These are phyloP conservation scores for Peribatodes rhomboidaria DNA, from an alignment of 2,888 invertebrate genomes.

Conservation along the genomic window DNA sequence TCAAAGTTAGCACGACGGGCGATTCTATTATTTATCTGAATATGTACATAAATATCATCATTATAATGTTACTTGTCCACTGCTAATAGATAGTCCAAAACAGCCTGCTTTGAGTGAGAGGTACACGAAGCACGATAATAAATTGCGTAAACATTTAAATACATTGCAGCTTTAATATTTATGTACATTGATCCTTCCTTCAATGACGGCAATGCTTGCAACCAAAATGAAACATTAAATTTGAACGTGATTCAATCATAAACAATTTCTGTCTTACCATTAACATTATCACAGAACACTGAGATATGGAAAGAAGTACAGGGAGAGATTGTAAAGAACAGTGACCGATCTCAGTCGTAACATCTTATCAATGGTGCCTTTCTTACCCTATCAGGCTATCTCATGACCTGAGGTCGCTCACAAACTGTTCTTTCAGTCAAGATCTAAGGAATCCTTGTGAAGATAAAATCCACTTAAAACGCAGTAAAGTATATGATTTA, in stretches of 20 bases:
- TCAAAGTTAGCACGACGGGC: too few relatives aligned
- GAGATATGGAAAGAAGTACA: not conserved
- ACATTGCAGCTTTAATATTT: too few relatives aligned
- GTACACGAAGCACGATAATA: too few relatives aligned
- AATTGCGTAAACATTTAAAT: too few relatives aligned
- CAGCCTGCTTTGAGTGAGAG: too few relatives aligned
- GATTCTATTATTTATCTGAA: too few relatives aligned
- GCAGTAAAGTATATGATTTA: constrained; percentile 79
- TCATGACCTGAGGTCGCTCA: constrained; percentile 65
- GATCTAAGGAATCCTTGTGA: constrained; percentile 68
- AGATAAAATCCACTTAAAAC: constrained; percentile 79
- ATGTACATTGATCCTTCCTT: too few relatives aligned
- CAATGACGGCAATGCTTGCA: not conserved
- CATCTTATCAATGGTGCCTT: constrained; percentile 37
- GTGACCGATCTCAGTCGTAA: constrained; percentile 24
- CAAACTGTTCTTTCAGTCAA: constrained; percentile 62
- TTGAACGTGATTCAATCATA: constrained; percentile 20
- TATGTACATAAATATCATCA: too few relatives aligned
- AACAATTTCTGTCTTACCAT: constrained; percentile 4
- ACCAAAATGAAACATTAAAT: not conserved
- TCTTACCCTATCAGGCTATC: constrained; percentile 56
- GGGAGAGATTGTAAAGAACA: constrained; percentile 28
- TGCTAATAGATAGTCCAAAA: too few relatives aligned
- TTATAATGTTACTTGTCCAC: too few relatives aligned
- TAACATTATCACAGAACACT: constrained; percentile 3